These are phyloP conservation scores for Drosophila nebulosa DNA, from an alignment of 1,140 invertebrate species.

Conservation along the genomic window DNA sequence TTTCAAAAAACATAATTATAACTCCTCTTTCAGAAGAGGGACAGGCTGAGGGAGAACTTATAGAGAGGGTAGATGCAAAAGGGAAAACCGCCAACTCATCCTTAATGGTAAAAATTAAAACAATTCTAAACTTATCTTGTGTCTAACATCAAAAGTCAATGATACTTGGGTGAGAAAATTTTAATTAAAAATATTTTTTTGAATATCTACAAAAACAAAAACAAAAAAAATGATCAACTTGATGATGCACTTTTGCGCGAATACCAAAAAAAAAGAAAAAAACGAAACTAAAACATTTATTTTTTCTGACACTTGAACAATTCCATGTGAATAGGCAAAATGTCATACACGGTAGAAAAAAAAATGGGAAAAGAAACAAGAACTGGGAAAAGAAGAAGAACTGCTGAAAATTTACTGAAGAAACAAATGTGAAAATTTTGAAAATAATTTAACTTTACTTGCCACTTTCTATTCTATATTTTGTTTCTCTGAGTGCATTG, in stretches of 20 bases:
- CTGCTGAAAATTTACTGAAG: too few relatives aligned
- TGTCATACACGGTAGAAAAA: not conserved
- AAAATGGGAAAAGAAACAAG: not conserved
- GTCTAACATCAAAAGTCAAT: not conserved
- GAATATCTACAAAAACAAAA: not conserved
- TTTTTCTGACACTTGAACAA: slow-evolving; percentile 4
- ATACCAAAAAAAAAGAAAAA: too few relatives aligned
- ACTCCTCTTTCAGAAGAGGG: too few relatives aligned
- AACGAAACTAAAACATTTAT: not conserved
- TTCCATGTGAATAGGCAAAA: not conserved
- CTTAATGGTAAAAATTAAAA: not conserved
- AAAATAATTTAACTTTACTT: too few relatives aligned
- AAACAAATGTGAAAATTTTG: too few relatives aligned
- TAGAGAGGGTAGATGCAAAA: not conserved
- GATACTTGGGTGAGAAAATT: not conserved
- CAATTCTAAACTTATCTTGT: not conserved
- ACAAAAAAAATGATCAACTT: not conserved
- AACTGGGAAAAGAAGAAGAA: too few relatives aligned
- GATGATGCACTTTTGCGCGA: not conserved
- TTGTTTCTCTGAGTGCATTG: too few relatives aligned
- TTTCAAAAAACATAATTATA: not conserved
- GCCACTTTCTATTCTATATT: too few relatives aligned
- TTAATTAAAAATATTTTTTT: not conserved
- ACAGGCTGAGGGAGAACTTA: too few relatives aligned
- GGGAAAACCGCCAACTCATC: not conserved